Percentiles rank a stretch among this genome's conserved stretches.
phyloP scores from a whole-genome alignment of 2,113 vertebrate genomes.

The Callipepla squamata region DNA sequence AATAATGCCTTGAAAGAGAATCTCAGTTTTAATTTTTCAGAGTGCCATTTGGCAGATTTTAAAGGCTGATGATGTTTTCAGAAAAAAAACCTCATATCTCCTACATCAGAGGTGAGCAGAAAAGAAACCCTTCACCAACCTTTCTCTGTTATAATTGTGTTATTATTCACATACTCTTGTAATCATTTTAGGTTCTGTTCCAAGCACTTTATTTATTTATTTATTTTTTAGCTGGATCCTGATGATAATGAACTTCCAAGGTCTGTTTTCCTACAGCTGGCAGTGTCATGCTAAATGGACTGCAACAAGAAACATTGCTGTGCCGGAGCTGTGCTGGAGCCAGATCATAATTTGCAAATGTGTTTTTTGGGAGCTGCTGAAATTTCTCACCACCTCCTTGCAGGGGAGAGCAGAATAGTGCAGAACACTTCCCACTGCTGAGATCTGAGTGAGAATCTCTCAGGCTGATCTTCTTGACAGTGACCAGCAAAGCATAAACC shows the following conservation, averaged over 20 bases:
- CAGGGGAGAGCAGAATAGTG: constrained; percentile 32
- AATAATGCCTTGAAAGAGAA: constrained; percentile 49
- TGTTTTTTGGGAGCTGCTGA: constrained; percentile 38
- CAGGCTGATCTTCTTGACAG: constrained; percentile 8
- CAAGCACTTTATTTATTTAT: constrained; percentile 5
- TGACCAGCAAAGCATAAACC: constrained; percentile 8
- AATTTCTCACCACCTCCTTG: constrained; percentile 37
- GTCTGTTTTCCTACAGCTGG: constrained; percentile 20
- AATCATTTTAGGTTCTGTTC: constrained; percentile 62
- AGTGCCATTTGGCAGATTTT: constrained; percentile 1
- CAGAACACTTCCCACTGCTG: constrained; percentile 59
- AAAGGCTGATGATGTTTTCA: not conserved
- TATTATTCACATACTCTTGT: constrained; percentile 32
- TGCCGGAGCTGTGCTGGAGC: not conserved
- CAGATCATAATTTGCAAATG: not conserved
- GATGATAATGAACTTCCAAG: constrained; percentile 7
- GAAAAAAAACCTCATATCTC: not conserved
- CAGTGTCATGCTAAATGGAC: constrained; percentile 21
- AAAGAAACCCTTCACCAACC: not conserved
- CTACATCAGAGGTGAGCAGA: not conserved
- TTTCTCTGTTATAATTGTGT: not conserved
- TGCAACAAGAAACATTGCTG: constrained; percentile 12
- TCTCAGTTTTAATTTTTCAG: constrained; percentile 24
- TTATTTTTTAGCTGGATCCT: constrained; percentile 19
- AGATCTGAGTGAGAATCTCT: not conserved